A percentile compares a stretch with the other conserved stretches of the same genome.
These are phyloP conservation scores for Drosophila lini DNA, from an alignment of 1,140 invertebrate genomes.

Conservation along the genomic window DNA sequence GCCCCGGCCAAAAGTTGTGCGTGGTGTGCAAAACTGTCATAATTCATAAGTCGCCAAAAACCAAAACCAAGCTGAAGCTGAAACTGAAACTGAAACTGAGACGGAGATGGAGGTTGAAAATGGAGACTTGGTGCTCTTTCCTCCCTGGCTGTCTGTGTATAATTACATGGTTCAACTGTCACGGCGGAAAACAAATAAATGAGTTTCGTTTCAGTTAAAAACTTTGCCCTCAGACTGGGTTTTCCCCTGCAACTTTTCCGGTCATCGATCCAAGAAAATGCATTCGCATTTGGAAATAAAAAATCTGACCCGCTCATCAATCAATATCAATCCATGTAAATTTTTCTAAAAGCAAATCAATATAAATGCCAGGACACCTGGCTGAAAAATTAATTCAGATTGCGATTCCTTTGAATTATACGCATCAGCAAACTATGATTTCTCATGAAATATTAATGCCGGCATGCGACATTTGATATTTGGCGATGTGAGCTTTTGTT, in stretches of 20 bases:
- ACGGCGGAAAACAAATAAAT: constrained; percentile 80
- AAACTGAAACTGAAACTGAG: constrained; percentile 25
- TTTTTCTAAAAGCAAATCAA: constrained; percentile 42
- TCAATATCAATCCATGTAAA: constrained; percentile 52
- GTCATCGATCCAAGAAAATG: constrained; percentile 52
- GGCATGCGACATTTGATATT: constrained; percentile 80
- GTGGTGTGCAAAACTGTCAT: constrained; percentile 80
- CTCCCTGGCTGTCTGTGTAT: constrained; percentile 70
- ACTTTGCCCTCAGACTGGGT: constrained; percentile 37
- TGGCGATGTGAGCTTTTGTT: constrained; percentile 60
- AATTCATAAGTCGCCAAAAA: constrained; percentile 70
- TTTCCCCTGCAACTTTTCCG: constrained; percentile 31
- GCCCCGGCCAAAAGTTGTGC: constrained; percentile 71
- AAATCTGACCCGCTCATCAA: constrained; percentile 34
- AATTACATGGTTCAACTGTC: constrained; percentile 82
- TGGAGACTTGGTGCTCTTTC: not conserved
- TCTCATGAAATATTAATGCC: constrained; percentile 82
- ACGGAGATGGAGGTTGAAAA: not conserved
- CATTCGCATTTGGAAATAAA: not conserved
- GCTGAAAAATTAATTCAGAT: constrained; percentile 74
- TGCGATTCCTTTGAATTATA: constrained; percentile 83
- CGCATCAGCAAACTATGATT: constrained; percentile 82
- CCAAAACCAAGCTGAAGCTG: constrained; percentile 9
- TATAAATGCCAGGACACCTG: constrained; percentile 37
- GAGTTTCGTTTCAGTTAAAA: constrained; percentile 65